These are phyloP conservation scores for Podarcis muralis DNA, from an alignment of 2,113 vertebrate genomes.

Conservation along the genomic window DNA sequence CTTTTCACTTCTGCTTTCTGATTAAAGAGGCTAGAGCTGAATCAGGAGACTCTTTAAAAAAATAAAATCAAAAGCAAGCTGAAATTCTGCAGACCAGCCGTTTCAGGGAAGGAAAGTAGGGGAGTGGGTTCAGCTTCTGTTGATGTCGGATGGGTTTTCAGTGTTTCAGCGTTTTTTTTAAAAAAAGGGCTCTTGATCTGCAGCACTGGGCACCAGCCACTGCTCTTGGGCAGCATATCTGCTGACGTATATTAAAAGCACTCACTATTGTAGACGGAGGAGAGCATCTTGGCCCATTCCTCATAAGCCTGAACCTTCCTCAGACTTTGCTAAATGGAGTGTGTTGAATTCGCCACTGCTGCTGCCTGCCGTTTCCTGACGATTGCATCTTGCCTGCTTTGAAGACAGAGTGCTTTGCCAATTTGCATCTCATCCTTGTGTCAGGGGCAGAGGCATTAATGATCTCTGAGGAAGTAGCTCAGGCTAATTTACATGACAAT, in stretches of 20 bases:
- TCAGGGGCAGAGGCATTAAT: not conserved
- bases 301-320: not conserved
- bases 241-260: not conserved
- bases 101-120: not conserved
- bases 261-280: not conserved
- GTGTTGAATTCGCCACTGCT: no score
- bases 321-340: not conserved
- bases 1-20: not conserved
- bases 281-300: not conserved
- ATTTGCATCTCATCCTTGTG: not conserved
- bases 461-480: not conserved
- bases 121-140: no score
- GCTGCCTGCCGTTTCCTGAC: not conserved
- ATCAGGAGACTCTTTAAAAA: not conserved
- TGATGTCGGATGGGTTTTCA: no score
- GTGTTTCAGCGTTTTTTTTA: not conserved
- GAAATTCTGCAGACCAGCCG: not conserved
- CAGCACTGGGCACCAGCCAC: no score
- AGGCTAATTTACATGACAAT: not conserved
- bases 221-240: not conserved
- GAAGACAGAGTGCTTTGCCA: not conserved
- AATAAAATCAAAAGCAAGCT: not conserved
- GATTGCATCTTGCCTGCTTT: no score
- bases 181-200: not conserved
- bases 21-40: no score